Evolutionary conservation across 2,797 vertebrate species (phyloP), one percentile per base, ranked within the genome.

Genomic region (Anas flavirostris): DNA sequence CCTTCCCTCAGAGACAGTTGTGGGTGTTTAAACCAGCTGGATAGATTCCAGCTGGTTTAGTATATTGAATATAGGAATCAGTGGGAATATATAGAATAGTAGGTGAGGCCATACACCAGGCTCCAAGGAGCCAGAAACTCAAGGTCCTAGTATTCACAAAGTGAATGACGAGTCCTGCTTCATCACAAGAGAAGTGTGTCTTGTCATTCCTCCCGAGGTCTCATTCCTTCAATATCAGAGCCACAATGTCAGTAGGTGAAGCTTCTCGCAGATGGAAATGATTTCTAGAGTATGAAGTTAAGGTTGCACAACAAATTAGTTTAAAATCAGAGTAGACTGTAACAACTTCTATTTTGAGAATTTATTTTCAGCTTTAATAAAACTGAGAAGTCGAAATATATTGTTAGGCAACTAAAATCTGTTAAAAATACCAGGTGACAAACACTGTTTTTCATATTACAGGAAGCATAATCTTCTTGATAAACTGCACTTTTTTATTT

Each of bases 221-320:
- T 53, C 16, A 7, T 37, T 53, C 8, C 31, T 12, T 62, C 53
- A 58, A 6, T 6, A 50, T 62, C 17, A 90, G 35, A 85, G 6
- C 8, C 25, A 7, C 21, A 28, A 25, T 0, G 0, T 50, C 56
- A 52, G 35, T 22, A 43, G 23, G 6, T 16, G 12, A 52, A 78
- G 16, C 3, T 37, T 69, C 35, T 74, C 48, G 43, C 25, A 62
- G 41, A 66, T 17, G 52, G n/a, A 29, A 29, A 13, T 53, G 15
- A 7, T 84, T 80, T 84, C 17, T 58, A 35, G 25, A 44, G 21
- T 28, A 46, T 4, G 13, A 69, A 75, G 50, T 28, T 17, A 15
- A 31, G 33, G 53, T 39, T 52, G 28, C 14, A 41, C 15, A 52
- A 39, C 6, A 50, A 68, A 55, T 25, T 50, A 39, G 28, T 52